Evolutionary conservation across 2,113 vertebrate genomes (phyloP).

Genomic region (Pterocles orientalis): DNA sequence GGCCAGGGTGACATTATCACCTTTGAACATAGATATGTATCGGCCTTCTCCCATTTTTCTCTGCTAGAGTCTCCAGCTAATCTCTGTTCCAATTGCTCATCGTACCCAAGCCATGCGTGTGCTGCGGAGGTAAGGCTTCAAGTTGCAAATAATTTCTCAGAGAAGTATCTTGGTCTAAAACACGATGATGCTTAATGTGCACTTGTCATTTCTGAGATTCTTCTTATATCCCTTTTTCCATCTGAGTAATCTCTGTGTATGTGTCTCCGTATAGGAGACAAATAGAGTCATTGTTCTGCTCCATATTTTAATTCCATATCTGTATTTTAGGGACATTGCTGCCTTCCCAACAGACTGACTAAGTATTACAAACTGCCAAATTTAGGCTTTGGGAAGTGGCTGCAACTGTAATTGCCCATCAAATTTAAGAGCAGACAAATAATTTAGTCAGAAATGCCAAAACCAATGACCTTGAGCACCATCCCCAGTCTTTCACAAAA

Average conservation of each 20-base stretch:
- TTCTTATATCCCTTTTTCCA: conserved; percentile 54
- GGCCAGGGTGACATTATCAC: conserved; percentile 61
- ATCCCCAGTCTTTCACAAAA: neutral
- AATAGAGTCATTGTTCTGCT: conserved; percentile 57
- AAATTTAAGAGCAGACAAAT: conserved; percentile 49
- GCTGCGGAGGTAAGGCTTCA: neutral
- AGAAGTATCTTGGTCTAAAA: conserved; percentile 56
- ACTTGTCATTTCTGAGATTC: conserved; percentile 52
- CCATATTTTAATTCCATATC: conserved; percentile 55
- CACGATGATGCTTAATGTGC: conserved; percentile 51
- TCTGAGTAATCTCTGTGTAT: conserved; percentile 61
- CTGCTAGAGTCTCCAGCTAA: conserved; percentile 31
- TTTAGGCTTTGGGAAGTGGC: conserved; percentile 51
- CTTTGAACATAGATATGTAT: conserved; percentile 49
- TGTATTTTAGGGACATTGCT: conserved; percentile 54
- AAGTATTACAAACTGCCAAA: conserved; percentile 56
- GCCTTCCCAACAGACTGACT: conserved; percentile 49
- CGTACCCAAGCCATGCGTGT: conserved; percentile 18
- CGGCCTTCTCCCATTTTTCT: conserved; percentile 37
- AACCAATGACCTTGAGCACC: conserved; percentile 34
- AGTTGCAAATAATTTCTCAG: conserved; percentile 58
- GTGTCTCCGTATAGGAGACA: conserved; percentile 53
- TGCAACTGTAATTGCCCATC: conserved; percentile 49
- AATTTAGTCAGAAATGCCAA: conserved; percentile 33
- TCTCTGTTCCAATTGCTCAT: conserved; percentile 29